phyloP scores from a whole-genome alignment of 2,797 vertebrate genomes.

The Corythornis leucogaster region DNA sequence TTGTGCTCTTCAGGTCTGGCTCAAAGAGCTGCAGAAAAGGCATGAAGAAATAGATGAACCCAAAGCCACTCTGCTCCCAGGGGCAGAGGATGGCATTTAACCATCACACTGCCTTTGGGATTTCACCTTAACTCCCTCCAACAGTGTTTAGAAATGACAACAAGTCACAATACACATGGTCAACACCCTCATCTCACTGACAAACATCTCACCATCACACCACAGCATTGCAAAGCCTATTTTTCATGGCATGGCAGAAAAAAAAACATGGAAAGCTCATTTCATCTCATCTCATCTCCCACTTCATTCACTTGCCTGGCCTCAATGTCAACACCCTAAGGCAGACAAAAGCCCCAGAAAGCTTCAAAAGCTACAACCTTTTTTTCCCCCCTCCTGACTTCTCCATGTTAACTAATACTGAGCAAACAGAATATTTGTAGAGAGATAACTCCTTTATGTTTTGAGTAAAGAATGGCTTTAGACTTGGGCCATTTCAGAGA shows the following conservation, averaged over 20 bases:
- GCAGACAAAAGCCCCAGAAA: background rate
- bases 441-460: background rate
- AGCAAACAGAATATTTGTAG: background rate
- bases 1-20: background rate
- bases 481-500: background rate
- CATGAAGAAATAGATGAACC: background rate
- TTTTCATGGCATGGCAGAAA: background rate
- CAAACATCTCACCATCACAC: background rate
- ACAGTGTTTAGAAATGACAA: rapidly evolving
- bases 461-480: background rate
- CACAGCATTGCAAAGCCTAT: background rate
- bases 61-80: background rate
- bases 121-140: background rate
- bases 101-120: background rate
- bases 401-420: background rate
- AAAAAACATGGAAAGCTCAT: no score
- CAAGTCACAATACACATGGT: rapidly evolving
- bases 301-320: background rate
- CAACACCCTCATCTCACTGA: background rate
- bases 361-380: background rate
- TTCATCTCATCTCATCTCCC: background rate
- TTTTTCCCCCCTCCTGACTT: background rate
- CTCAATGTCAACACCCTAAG: background rate
- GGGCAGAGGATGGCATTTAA: background rate
- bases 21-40: background rate